Evolutionary conservation across 1,140 invertebrate species (phyloP).

Genomic region (Coelopa frigida): DNA sequence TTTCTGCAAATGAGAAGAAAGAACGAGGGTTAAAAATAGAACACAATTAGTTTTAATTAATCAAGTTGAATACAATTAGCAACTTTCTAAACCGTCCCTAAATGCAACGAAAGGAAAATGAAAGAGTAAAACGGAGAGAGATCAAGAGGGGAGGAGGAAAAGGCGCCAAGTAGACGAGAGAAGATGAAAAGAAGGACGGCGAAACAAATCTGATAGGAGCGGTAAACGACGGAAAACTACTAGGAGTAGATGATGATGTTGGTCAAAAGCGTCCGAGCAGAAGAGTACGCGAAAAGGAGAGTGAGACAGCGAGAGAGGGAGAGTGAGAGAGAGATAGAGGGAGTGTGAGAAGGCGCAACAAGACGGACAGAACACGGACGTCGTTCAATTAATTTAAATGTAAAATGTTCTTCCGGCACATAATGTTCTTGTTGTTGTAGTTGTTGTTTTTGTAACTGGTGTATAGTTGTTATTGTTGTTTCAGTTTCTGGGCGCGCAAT

Average conservation of each 20-base stretch:
- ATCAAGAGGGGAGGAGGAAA: neutral
- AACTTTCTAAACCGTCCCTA: neutral
- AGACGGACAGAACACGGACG: too few species aligned
- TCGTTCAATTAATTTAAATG: too few species aligned
- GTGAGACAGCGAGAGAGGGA: neutral
- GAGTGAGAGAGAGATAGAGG: neutral
- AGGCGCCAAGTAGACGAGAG: neutral
- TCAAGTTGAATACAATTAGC: neutral
- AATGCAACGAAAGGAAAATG: neutral
- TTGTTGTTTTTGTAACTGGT: too few species aligned
- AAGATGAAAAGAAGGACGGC: neutral
- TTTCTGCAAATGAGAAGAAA: too few species aligned
- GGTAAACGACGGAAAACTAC: too few species aligned
- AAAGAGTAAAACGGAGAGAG: neutral
- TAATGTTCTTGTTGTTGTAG: too few species aligned
- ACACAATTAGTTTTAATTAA: neutral
- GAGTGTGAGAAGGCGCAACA: neutral
- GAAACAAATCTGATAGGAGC: too few species aligned
- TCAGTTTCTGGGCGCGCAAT: too few species aligned
- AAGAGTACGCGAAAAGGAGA: neutral
- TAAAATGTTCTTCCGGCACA: too few species aligned
- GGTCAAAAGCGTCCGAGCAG: neutral
- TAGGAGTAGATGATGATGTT: too few species aligned
- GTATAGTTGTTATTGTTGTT: too few species aligned
- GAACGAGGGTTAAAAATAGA: too few species aligned